These are phyloP conservation scores for Mormyrops attenuatus DNA, from an alignment of 2,797 vertebrate genomes.

Conservation along the genomic window DNA sequence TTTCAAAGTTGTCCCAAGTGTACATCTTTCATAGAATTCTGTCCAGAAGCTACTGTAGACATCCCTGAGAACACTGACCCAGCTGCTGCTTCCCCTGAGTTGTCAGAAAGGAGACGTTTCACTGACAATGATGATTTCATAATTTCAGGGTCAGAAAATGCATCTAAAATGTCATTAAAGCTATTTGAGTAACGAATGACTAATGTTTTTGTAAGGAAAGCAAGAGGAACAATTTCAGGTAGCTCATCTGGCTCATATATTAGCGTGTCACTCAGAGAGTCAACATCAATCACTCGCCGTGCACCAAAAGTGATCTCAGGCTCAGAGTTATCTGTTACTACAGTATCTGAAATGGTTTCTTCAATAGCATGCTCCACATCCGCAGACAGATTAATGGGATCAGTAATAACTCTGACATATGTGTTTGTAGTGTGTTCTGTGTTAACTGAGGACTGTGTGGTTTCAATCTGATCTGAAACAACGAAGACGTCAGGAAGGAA, in stretches of 20 bases:
- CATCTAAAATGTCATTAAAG: constrained; percentile 24
- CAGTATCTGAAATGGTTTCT: neutral
- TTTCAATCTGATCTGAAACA: neutral
- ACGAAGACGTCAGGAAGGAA: neutral
- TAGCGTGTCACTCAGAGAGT: constrained; percentile 25
- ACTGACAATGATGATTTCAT: constrained; percentile 17
- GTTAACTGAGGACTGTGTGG: neutral
- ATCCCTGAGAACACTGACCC: constrained; percentile 29
- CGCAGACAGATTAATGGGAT: neutral
- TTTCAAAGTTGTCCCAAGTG: constrained; percentile 28
- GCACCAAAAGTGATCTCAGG: constrained; percentile 25
- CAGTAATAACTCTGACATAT: neutral
- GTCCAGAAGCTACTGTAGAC: constrained; percentile 31
- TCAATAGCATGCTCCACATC: neutral
- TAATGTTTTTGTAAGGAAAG: neutral
- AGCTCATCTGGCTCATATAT: constrained; percentile 9
- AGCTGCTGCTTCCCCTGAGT: constrained; percentile 27
- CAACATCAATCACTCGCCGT: neutral
- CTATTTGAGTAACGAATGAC: constrained; percentile 16
- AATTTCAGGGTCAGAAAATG: constrained; percentile 25
- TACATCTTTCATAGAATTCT: constrained; percentile 31
- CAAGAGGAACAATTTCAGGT: neutral
- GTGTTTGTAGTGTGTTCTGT: neutral
- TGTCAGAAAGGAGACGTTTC: constrained; percentile 27
- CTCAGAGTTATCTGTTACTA: neutral